Percentiles rank a stretch among this genome's conserved stretches.
Conservation (phyloP, 2,888 invertebrate species). For the Dryocosmus kuriphilus region DNA sequence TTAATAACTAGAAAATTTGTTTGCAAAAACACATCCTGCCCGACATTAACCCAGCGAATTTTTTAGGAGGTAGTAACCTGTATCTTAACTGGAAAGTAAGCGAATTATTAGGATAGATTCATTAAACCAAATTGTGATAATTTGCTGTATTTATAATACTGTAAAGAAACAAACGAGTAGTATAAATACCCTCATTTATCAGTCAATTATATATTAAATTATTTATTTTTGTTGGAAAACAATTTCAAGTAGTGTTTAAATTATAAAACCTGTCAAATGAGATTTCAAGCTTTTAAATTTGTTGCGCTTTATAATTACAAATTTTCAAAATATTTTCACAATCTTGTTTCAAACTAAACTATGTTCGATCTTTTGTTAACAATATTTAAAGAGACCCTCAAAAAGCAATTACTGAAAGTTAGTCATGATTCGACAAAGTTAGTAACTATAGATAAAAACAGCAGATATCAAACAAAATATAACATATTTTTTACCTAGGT, state of each 20-base stretch:
- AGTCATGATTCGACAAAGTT: too few species aligned
- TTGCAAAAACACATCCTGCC: background rate
- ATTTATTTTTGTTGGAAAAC: background rate
- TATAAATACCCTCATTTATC: background rate
- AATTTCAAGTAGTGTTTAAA: too few species aligned
- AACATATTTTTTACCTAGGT: too few species aligned
- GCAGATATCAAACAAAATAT: too few species aligned
- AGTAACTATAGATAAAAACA: too few species aligned
- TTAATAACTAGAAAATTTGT: background rate
- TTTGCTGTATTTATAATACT: slow-evolving; percentile 16
- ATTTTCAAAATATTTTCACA: background rate
- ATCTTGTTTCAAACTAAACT: background rate
- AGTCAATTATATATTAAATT: background rate
- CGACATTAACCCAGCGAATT: background rate
- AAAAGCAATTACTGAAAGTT: too few species aligned
- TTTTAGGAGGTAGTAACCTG: background rate
- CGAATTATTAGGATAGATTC: slow-evolving; percentile 33
- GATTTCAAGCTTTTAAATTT: too few species aligned
- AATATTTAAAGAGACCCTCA: background rate
- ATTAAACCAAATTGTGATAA: slow-evolving; percentile 22
- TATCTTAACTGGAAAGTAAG: slow-evolving; percentile 2
- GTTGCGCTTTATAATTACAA: background rate
- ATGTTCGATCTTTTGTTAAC: background rate
- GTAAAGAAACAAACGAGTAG: background rate
- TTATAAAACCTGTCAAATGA: too few species aligned